Base-by-base conservation (phyloP, 2,888 invertebrate species). In the Plebejus argus region DNA sequence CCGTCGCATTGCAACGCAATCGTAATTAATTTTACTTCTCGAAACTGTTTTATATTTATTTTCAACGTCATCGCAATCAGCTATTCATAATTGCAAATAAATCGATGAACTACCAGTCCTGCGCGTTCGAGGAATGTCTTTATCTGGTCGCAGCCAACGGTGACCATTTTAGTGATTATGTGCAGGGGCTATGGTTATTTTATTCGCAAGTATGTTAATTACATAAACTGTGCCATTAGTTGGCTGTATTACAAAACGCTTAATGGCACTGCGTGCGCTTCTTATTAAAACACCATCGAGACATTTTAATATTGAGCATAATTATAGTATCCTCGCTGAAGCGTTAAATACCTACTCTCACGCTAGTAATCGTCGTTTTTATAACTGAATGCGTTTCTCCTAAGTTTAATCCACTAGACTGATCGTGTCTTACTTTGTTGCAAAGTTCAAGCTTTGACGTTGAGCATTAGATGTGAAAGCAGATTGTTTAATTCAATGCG, bases 1-100 rank as follows among this genome's bases (percentile, higher is more conserved):
- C 61, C 35, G 23, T 76, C 78, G 78, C 80, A 82, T 83, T 82
- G 80, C 81, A 79, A 81, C 80, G 81, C 82, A 81, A 81, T 79
- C 79, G 81, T 79, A 80, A 81, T 83, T 83, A 81, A 82, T 82
- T 83, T 83, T 80, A 80, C 79, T 82, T 83, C 82, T 83, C 79
- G 82, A 81, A 82, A 82, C 81, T 79, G 80, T 78, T 81, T 82
- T 82, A 78, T 78, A 78, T 80, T 80, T 79, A 79, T 80, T 79
- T 56, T 78, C 76, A 80, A 78, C 78, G 78, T 79, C 78, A 76
- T 77, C 77, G 78, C 78, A 76, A 78, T 79, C 79, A 78, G 77
- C 79, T 79, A 80, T 77, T 79, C 76, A 76, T 81, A 79, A 81
- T 79, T 79, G 81, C 79, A 77, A 78, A 78, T 79, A 78, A 76